These are phyloP conservation scores for Calidris pygmaea DNA, from an alignment of 2,113 vertebrate species.

Conservation along the genomic window DNA sequence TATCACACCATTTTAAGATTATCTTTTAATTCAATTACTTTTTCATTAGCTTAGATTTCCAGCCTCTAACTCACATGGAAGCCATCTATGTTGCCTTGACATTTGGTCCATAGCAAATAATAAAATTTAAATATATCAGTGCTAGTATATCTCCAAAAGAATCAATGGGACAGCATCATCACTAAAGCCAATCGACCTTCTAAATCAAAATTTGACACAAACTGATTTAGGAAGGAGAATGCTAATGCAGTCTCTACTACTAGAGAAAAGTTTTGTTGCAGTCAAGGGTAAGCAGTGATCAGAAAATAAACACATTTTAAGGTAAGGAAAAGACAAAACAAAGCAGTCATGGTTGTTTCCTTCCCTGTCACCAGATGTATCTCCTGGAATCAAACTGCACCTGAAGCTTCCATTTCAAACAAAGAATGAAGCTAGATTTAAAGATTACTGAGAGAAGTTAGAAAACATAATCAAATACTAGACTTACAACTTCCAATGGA, in stretches of 20 bases:
- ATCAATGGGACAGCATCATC: background rate
- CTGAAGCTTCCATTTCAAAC: background rate
- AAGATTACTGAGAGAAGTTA: background rate
- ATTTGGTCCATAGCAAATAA: background rate
- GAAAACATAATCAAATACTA: background rate
- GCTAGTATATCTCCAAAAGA: background rate
- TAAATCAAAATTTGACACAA: background rate
- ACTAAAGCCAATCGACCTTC: background rate
- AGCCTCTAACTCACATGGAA: background rate
- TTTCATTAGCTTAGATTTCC: background rate
- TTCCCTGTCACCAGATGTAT: background rate
- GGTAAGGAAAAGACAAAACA: background rate
- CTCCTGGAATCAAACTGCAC: background rate
- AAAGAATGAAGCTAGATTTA: background rate
- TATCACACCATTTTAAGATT: background rate
- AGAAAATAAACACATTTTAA: background rate
- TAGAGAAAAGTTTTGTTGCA: background rate
- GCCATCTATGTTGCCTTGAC: background rate
- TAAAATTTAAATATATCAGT: background rate
- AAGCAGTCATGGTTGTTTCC: background rate
- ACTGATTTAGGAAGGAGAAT: background rate
- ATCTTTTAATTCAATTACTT: background rate
- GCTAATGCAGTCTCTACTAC: background rate
- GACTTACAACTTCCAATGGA: background rate
- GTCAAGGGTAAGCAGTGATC: background rate